These are phyloP conservation scores for Schizopygopsis malacanthus DNA, from an alignment of 2,797 vertebrate species.

Conservation along the genomic window DNA sequence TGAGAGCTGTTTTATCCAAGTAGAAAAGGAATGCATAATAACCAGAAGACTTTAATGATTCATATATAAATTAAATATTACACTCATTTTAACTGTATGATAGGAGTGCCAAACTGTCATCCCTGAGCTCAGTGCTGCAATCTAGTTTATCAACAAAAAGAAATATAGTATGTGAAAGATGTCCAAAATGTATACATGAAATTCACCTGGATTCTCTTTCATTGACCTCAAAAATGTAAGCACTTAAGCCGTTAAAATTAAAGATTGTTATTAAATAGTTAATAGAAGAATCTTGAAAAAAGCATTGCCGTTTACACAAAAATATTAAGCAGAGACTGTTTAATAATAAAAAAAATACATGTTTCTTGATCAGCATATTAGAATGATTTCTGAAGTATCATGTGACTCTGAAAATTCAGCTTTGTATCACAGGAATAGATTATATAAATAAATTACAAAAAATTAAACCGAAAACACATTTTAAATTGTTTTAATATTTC, in stretches of 20 bases:
- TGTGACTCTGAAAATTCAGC: neutral
- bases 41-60: conserved; percentile 84
- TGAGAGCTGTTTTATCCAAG: conserved; percentile 96
- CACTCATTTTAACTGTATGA: conserved; percentile 80
- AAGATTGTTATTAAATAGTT: neutral
- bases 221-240: neutral
- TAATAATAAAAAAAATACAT: too few relatives aligned
- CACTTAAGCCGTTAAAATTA: neutral
- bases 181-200: neutral
- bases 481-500: too few relatives aligned
- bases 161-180: neutral
- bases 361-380: too few relatives aligned
- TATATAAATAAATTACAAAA: too few relatives aligned
- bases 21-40: conserved; percentile 97
- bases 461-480: too few relatives aligned
- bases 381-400: neutral
- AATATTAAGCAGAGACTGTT: too few relatives aligned
- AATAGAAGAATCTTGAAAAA: too few relatives aligned
- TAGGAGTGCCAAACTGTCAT: conserved; percentile 57
- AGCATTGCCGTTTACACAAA: too few relatives aligned
- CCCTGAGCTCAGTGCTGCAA: conserved; percentile 41
- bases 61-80: conserved; percentile 87
- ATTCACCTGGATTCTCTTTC: neutral
- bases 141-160: conserved; percentile 47
- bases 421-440: neutral